Conservation (phyloP, 2,797 vertebrate genomes). For the Peromyscus eremicus region DNA sequence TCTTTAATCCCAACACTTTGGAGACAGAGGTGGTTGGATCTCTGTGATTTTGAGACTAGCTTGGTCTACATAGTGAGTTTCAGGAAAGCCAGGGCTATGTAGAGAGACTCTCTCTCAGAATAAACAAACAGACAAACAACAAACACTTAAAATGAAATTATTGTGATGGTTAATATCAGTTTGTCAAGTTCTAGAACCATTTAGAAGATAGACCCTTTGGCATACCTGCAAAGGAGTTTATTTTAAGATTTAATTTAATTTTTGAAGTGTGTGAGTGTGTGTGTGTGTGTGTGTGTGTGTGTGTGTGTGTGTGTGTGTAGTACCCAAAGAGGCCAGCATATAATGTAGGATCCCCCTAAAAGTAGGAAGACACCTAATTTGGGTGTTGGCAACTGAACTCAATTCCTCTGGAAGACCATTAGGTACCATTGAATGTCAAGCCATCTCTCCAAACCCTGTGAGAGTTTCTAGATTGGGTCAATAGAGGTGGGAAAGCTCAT, state of each 20-base stretch:
- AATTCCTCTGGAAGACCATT: neutral
- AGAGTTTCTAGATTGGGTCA: neutral
- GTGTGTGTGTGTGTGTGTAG: neutral
- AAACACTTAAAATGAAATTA: neutral
- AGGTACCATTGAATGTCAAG: neutral
- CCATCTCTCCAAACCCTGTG: neutral
- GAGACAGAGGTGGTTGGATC: neutral
- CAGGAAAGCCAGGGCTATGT: neutral
- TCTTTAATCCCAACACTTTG: neutral
- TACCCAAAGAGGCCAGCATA: rapidly evolving
- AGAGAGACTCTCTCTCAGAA: neutral
- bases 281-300: neutral
- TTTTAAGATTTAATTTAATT: neutral
- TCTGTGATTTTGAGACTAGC: neutral
- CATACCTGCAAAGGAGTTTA: neutral
- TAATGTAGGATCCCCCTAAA: neutral
- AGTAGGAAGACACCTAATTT: neutral
- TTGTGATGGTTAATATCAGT: neutral
- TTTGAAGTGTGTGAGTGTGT: neutral
- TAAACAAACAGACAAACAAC: neutral
- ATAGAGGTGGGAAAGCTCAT: neutral
- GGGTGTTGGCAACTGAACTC: neutral
- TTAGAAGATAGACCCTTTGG: neutral
- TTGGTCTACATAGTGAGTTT: neutral
- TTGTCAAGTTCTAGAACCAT: neutral